A percentile compares a stretch with the other conserved stretches of the same genome.
phyloP scores from a whole-genome alignment of 2,113 vertebrate genomes.

The Tetrao urogallus region DNA sequence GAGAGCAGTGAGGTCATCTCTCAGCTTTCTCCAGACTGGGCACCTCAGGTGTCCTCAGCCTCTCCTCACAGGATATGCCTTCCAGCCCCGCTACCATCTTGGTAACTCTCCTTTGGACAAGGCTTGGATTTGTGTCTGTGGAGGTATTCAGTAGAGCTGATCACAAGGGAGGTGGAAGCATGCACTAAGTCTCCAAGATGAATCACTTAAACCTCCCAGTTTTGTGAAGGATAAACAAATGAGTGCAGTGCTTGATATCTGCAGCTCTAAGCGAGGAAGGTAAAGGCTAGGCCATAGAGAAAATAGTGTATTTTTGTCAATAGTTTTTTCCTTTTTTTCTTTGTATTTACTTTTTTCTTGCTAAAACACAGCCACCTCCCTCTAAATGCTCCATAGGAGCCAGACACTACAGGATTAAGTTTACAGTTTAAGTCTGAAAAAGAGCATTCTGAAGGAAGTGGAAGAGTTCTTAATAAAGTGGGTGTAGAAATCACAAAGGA shows the following conservation, averaged over 20 bases:
- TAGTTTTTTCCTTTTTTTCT: rapidly evolving
- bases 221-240: not conserved
- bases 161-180: not conserved
- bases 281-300: not conserved
- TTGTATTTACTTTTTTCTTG: not conserved
- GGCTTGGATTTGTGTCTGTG: not conserved
- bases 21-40: not conserved
- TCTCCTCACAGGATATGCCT: not conserved
- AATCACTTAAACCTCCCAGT: rapidly evolving
- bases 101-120: not conserved
- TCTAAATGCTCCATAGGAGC: not conserved
- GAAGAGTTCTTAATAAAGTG: not conserved
- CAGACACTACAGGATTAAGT: not conserved
- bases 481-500: not conserved
- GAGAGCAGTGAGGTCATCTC: not conserved
- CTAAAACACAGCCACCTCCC: not conserved
- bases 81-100: not conserved
- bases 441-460: not conserved
- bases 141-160: not conserved
- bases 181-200: rapidly evolving
- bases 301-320: not conserved
- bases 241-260: not conserved
- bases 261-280: not conserved
- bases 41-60: not conserved
- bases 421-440: not conserved